Conservation (phyloP, 2,113 vertebrate genomes). For the Phylloscopus trochilus region DNA sequence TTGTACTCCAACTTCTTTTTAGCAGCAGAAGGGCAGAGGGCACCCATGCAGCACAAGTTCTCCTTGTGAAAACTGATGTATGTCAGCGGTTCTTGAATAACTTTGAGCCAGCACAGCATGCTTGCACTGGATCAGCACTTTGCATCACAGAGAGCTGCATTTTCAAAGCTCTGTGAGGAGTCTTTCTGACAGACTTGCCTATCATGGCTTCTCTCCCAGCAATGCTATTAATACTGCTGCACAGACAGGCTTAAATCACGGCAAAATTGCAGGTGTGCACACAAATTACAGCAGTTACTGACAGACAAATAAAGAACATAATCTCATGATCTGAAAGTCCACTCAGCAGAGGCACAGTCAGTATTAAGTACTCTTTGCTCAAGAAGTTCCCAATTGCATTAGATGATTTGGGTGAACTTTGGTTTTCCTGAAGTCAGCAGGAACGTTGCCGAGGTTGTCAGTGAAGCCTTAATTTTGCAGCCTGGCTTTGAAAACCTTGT, state of each 20-base stretch:
- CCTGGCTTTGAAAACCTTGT: neutral
- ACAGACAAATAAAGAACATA: slow-evolving; percentile 11
- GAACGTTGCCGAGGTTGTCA: neutral
- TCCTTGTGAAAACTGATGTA: neutral
- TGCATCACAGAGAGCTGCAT: rapidly evolving
- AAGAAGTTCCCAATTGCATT: neutral
- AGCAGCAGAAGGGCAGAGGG: neutral
- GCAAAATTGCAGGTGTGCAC: neutral
- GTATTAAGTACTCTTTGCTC: slow-evolving; percentile 11
- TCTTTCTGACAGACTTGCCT: neutral
- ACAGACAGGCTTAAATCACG: slow-evolving; percentile 2
- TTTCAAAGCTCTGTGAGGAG: neutral
- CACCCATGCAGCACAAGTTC: rapidly evolving
- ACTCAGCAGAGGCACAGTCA: neutral
- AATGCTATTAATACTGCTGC: neutral
- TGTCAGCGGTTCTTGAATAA: neutral
- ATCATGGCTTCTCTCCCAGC: neutral
- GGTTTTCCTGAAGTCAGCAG: slow-evolving; percentile 6
- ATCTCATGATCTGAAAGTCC: slow-evolving; percentile 12
- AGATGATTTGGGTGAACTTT: slow-evolving; percentile 14
- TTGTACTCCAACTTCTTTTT: neutral
- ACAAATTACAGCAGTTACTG: neutral
- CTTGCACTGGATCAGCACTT: neutral
- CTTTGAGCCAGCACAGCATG: neutral
- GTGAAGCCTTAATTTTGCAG: neutral